Base-by-base conservation (phyloP, 2,113 vertebrate species). In the Eulemur rufifrons region DNA sequence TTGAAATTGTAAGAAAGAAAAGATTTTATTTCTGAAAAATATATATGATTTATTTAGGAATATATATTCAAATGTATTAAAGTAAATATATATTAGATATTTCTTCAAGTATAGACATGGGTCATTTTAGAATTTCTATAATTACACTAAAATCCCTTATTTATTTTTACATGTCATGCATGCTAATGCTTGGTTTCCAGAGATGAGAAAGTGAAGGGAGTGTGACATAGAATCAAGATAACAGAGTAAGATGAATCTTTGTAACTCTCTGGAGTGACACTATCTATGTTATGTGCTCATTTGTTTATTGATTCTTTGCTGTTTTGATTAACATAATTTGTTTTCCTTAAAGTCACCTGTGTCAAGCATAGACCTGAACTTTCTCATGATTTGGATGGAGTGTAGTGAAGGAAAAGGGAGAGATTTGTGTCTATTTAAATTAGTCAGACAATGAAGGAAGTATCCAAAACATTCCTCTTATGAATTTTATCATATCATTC, bases 251-350 rank as follows among this genome's bases (percentile, higher is more conserved):
- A 97, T 95, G 83, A 94, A 56, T 20, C 92, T 15, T 52, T 91
- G 50, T 86, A 76, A 91, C 59, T 95, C 59, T 89, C 90, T 84
- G 25, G 12, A 97, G 88, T 95, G 54, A 64, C 61, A 69, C 3
- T 39, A 27, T 92, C 1, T 89, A 56, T 91, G 69, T 86, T 76
- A 47, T 68, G 12, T 73, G 1, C 0, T 89, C 0, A 68, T 98
- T 97, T 96, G 47, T 91, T 98, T 97, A 95, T 59, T 47, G 39
- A 5, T 32, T 85, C 90, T 97, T 96, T 96, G n/a, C 84, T 93
- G 27, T 83, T 98, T 97, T 97, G 92, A 50, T n/a, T 97, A 73
- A 78, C 86, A 34, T 86, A 91, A 86, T 86, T 50, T 94, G 6
- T 54, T 98, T 97, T 88, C 89, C 87, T 94, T 81, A 64, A 97